Base-by-base conservation (phyloP, 2,113 vertebrate species). In the Phrynosoma platyrhinos region DNA sequence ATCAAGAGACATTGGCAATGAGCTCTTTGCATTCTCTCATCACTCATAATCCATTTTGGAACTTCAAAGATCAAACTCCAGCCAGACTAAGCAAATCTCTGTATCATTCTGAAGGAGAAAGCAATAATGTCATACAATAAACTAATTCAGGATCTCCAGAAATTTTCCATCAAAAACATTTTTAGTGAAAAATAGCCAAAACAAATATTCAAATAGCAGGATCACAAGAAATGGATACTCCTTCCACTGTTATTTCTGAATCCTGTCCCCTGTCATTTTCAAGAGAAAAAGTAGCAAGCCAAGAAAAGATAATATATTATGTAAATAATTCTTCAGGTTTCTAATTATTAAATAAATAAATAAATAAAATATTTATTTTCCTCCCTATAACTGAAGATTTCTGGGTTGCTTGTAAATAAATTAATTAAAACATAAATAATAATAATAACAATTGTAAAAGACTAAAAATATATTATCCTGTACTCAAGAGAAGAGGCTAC, bases 1-100 rank as follows among this genome's bases (percentile, higher is more conserved):
- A 32, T 86, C 80, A 83, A 69, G 80, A 69, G 74, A 42, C 58
- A 83, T 83, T 90, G 55, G 36, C 71, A 84, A 87, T 74, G 89
- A 80, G 27, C 36, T 87, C 32, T 88, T 92, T 87, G 58, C 88
- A 64, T 90, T 62, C 68, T 91, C 82, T 88, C 93, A 90, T 91
- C 71, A 86, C 87, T 92, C 90, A 90, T 85, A 86, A 83, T 78
- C 88, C 79, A 81, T 27, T 2, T 81, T 40, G 87, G 86, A 68
- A 88, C 88, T 79, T 68, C 32, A 84, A 89, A 94, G 89, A 91
- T 40, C 10, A 8, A 87, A 72, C 71, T 76, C 71, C 52, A 84
- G 77, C 84, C 93, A 92, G 93, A 42, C 64, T 23, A 36, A 79
- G 85, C 71, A 85, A 90, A 87, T 79, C 83, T 87, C 83, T 40